A percentile compares a stretch with the other conserved stretches of the same genome.
phyloP scores from a whole-genome alignment of 2,888 invertebrate genomes.

The Eupeodes luniger region DNA sequence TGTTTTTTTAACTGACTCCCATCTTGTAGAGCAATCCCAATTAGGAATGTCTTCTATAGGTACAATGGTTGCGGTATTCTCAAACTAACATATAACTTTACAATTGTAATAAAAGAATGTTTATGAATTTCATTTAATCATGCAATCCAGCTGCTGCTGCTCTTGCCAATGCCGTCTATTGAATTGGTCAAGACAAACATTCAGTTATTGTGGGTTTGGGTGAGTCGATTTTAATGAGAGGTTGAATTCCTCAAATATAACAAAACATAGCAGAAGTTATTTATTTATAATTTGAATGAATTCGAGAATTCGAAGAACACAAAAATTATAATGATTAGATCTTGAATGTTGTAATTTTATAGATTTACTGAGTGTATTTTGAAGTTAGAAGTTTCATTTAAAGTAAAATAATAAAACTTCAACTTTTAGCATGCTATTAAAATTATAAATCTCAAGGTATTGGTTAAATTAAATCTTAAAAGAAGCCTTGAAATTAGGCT shows the following conservation, averaged over 20 bases:
- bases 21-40: constrained; percentile 42
- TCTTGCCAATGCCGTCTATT: constrained; percentile 9
- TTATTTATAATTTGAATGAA: background rate
- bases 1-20: background rate
- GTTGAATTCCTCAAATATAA: background rate
- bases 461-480: no score
- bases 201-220: background rate
- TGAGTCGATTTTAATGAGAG: constrained; percentile 45
- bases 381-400: no score
- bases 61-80: background rate
- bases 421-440: no score
- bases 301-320: background rate
- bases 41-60: constrained; percentile 34
- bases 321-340: background rate
- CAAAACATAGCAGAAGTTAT: background rate
- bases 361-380: no score
- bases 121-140: constrained; percentile 62
- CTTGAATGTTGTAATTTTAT: background rate
- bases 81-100: background rate
- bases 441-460: no score
- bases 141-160: constrained; percentile 33
- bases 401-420: no score
- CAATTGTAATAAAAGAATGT: constrained; percentile 35
- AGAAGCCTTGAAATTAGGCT: no score
- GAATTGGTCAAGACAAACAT: background rate